Evolutionary conservation across 2,888 invertebrate genomes (phyloP).

Genomic region (Alsophila aescularia): DNA sequence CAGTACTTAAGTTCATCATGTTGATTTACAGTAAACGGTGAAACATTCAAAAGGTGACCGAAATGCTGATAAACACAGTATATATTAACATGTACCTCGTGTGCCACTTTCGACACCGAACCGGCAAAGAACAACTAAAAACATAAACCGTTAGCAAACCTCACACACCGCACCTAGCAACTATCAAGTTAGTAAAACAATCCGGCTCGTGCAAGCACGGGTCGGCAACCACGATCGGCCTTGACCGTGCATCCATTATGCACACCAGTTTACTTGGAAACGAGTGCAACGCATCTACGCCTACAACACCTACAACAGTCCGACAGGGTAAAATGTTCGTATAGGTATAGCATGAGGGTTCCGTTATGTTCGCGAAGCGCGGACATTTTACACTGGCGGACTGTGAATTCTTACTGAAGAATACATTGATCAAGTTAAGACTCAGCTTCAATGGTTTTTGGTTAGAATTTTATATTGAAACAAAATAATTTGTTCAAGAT

Average conservation of each 20-base stretch:
- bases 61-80: too few species aligned
- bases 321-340: slow-evolving; percentile 48
- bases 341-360: slow-evolving; percentile 43
- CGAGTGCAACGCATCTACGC: slow-evolving; percentile 76
- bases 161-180: slow-evolving; percentile 21
- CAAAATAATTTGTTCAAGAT: too few species aligned
- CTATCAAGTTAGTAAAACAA: slow-evolving; percentile 60
- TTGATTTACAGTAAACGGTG: too few species aligned
- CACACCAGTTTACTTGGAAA: slow-evolving; percentile 80
- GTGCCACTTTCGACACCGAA: neutral
- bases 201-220: slow-evolving; percentile 69
- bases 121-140: slow-evolving; percentile 10
- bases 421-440: too few species aligned
- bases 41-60: too few species aligned
- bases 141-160: slow-evolving; percentile 24
- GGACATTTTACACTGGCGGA: neutral
- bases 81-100: too few species aligned
- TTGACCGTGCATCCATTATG: slow-evolving; percentile 82
- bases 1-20: too few species aligned
- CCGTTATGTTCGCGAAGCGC: slow-evolving; percentile 25
- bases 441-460: too few species aligned
- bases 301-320: slow-evolving; percentile 57
- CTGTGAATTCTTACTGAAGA: too few species aligned
- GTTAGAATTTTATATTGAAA: too few species aligned
- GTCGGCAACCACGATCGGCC: slow-evolving; percentile 70